These are phyloP conservation scores for Melikaiella ostensackeni DNA, from an alignment of 2,888 invertebrate species.

Conservation along the genomic window DNA sequence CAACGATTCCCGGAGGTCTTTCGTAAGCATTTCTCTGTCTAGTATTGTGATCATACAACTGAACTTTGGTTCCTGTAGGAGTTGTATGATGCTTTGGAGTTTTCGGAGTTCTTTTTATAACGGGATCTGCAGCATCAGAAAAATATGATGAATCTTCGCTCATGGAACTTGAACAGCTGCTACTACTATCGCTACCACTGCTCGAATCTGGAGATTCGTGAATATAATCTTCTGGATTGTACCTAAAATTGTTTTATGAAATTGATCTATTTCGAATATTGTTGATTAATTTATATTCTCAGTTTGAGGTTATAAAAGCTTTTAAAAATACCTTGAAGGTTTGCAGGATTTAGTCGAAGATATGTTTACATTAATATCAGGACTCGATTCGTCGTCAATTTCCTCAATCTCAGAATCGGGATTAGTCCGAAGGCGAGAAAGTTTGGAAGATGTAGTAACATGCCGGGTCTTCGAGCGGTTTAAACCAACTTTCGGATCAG, in stretches of 20 bases:
- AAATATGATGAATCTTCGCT: conserved; percentile 74
- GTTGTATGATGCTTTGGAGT: conserved; percentile 57
- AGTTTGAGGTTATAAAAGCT: neutral
- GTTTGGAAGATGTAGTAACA: conserved; percentile 3
- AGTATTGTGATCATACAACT: conserved; percentile 68
- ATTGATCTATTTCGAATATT: neutral
- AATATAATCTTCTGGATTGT: conserved; percentile 70
- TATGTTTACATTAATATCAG: conserved; percentile 55
- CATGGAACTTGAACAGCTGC: conserved; percentile 62
- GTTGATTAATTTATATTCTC: neutral
- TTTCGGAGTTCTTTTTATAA: conserved; percentile 55
- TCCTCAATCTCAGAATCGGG: conserved; percentile 30
- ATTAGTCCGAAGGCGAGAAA: neutral
- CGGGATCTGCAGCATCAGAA: conserved; percentile 61
- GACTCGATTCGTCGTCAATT: conserved; percentile 36
- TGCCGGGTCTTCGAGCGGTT: neutral
- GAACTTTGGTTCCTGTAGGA: conserved; percentile 62
- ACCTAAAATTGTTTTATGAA: conserved; percentile 54
- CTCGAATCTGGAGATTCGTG: conserved; percentile 60
- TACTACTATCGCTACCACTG: conserved; percentile 55
- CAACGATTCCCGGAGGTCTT: conserved; percentile 67
- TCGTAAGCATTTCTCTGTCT: conserved; percentile 65
- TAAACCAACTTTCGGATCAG: neutral
- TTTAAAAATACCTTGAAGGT: conserved; percentile 58
- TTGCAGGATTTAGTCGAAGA: conserved; percentile 61